Base-by-base conservation (phyloP, 2,888 invertebrate genomes). In the Aphidius colemani region DNA sequence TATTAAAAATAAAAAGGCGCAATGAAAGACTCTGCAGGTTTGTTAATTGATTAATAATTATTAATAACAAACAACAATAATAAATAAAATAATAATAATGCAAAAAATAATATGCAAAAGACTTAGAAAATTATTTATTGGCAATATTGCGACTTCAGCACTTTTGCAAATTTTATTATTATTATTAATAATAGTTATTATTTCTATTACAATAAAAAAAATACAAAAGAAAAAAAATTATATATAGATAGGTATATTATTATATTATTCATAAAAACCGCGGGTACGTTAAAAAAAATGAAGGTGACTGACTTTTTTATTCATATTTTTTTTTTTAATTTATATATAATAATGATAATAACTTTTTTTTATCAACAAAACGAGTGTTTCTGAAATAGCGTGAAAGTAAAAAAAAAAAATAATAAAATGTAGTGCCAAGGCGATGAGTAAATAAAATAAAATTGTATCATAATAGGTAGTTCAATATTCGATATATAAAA, bases 41-140 rank as follows among this genome's bases (percentile, higher is more conserved):
- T 51, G 53, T 50, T 51, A 51, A 40, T 59, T 30, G 30, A 30
- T 30, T 30, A 30, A 30, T 30, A 30, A 30, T 30, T 4, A 30
- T 30, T 30, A 30, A 30, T 30, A 30, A 30, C 30, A 30, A 30
- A 30, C 5, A 30, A 30, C 4, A 30, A 30, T 30, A 30, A 30
- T 2, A 2, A 30, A 41, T 53, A 13, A 8, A 60, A 49, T 9
- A 18, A 62, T 59, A 63, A 18, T 11, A 53, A 40, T 45, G 43
- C 7, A 53, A 56, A 18, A 30, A 39, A 45, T 45, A 13, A 53
- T 40, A 40, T 40, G 39, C 77, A 74, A 76, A 76, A 78, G 74
- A 77, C 75, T 77, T 78, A 78, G 78, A 74, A 77, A 79, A 79
- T 80, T 79, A 80, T 80, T 79, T 78, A 79, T 79, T 79, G 73